phyloP scores from a whole-genome alignment of 2,797 vertebrate species.

The Knipowitschia caucasica region DNA sequence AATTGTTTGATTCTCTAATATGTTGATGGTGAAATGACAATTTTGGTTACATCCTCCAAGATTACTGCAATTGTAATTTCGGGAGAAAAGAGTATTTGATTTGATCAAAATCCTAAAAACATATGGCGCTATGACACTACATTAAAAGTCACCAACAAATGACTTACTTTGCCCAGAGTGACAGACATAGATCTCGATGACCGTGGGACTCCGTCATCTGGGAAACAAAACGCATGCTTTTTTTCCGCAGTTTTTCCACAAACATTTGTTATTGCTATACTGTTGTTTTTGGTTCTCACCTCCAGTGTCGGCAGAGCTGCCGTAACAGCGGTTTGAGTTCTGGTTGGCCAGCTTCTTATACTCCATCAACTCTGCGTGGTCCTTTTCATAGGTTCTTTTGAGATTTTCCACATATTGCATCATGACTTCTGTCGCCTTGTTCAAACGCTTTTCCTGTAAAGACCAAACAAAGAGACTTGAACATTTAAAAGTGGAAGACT shows the following conservation, averaged over 20 bases:
- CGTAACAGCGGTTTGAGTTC: constrained; percentile 92
- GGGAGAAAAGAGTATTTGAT: no score
- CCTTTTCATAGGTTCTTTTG: constrained; percentile 97
- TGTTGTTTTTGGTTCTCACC: constrained; percentile 45
- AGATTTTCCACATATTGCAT: constrained; percentile 98
- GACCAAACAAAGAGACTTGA: no score
- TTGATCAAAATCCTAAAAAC: no score
- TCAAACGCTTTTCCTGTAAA: constrained; percentile 94
- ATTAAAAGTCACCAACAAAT: neutral
- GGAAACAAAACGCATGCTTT: constrained; percentile 8
- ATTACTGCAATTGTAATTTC: no score
- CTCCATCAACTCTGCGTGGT: constrained; percentile 94
- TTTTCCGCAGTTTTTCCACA: neutral
- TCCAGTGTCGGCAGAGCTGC: constrained; percentile 80
- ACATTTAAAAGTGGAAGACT: no score
- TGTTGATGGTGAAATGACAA: no score
- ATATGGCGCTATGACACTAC: no score
- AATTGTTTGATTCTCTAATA: no score
- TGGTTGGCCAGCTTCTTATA: constrained; percentile 98
- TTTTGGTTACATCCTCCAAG: no score
- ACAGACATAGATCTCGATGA: constrained; percentile 92
- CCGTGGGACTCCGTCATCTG: constrained; percentile 93
- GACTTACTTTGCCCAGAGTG: constrained; percentile 92
- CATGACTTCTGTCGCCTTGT: constrained; percentile 97
- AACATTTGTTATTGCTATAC: neutral